Evolutionary conservation across 1,140 invertebrate species (phyloP).

Genomic region (Nasonia giraulti): DNA sequence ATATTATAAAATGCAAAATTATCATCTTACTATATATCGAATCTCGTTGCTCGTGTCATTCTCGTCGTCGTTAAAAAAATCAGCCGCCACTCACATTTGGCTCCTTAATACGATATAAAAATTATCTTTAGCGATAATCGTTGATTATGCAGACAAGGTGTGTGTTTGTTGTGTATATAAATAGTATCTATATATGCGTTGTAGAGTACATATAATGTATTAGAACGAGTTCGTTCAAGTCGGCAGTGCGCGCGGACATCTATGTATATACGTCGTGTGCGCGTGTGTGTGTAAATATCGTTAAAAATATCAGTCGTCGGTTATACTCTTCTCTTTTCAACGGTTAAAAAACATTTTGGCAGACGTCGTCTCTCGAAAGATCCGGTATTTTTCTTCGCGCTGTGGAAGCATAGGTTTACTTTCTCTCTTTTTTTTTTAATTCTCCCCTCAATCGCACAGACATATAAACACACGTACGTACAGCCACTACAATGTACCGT

Average conservation of each 20-base stretch:
- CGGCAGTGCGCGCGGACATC: slow-evolving; percentile 3
- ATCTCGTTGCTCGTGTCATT: slow-evolving; percentile 16
- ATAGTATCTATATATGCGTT: slow-evolving; percentile 19
- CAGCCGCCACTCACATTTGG: background rate
- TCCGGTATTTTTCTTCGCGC: background rate
- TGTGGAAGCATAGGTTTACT: background rate
- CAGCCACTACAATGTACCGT: background rate
- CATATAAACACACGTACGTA: background rate
- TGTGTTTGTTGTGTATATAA: background rate
- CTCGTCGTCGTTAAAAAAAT: background rate
- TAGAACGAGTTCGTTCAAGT: slow-evolving; percentile 13
- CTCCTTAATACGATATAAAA: slow-evolving; percentile 15
- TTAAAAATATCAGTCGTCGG: slow-evolving; percentile 13
- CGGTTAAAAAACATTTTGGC: slow-evolving; percentile 14
- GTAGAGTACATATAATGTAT: slow-evolving; percentile 5
- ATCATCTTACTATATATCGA: slow-evolving; percentile 25
- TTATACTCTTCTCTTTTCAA: background rate
- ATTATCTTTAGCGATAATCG: slow-evolving; percentile 29
- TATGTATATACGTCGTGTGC: background rate
- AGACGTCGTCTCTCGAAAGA: background rate
- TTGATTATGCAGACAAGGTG: slow-evolving; percentile 8
- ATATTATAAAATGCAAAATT: slow-evolving; percentile 29
- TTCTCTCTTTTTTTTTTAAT: slow-evolving; percentile 13
- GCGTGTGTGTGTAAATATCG: background rate
- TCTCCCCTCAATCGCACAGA: background rate